Conservation (phyloP, 2,888 invertebrate genomes). For the Acronicta aceris region DNA sequence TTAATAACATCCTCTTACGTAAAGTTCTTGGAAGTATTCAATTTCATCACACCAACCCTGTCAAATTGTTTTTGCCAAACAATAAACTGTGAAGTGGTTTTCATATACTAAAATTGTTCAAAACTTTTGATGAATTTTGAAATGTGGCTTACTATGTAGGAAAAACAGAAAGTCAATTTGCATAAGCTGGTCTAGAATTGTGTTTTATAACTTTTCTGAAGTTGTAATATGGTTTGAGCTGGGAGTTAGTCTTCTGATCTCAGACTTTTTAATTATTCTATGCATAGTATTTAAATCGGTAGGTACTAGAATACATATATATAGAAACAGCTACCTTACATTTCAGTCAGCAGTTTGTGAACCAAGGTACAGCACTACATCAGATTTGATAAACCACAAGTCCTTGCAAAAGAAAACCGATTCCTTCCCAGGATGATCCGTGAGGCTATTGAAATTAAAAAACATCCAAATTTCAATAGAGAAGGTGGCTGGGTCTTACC, state of each 20-base stretch:
- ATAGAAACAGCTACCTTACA: no score
- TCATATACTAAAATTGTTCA: slow-evolving; percentile 30
- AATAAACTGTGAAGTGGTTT: slow-evolving; percentile 21
- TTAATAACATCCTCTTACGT: not conserved
- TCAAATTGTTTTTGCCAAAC: slow-evolving; percentile 7
- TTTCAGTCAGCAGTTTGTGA: no score
- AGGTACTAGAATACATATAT: no score
- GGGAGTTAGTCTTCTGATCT: not conserved
- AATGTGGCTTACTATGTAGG: slow-evolving; percentile 6
- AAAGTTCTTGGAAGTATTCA: slow-evolving; percentile 5
- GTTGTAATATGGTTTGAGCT: not conserved
- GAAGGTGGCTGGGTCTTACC: no score
- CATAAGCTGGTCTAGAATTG: not conserved
- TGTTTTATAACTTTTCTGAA: not conserved
- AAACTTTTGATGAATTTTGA: slow-evolving; percentile 42
- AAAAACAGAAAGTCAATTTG: slow-evolving; percentile 25
- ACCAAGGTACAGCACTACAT: no score
- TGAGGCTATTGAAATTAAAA: no score
- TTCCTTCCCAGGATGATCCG: no score
- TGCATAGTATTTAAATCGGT: no score
- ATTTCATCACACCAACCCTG: slow-evolving; percentile 15
- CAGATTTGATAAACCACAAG: no score
- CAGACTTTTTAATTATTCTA: no score
- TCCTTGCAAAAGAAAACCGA: no score
- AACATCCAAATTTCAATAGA: no score